phyloP scores from a whole-genome alignment of 2,888 invertebrate species.

The Cerceris ruficornis region DNA sequence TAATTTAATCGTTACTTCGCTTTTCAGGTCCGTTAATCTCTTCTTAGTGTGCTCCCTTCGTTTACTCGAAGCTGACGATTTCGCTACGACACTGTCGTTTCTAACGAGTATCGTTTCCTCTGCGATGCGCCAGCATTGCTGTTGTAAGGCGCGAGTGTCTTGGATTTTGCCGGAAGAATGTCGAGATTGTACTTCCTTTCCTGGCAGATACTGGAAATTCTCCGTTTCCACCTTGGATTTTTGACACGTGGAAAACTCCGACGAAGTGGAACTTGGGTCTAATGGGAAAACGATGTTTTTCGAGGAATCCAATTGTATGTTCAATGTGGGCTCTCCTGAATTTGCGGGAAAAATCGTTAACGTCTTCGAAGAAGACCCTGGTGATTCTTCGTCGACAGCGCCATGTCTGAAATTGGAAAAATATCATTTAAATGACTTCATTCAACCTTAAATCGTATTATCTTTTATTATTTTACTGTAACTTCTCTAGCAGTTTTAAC shows the following conservation, averaged over 20 bases:
- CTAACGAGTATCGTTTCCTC: neutral
- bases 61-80: neutral
- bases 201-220: constrained; percentile 1
- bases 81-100: neutral
- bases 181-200: neutral
- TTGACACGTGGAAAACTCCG: constrained; percentile 6
- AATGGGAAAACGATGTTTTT: constrained; percentile 38
- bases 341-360: constrained; percentile 36
- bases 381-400: constrained; percentile 82
- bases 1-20: constrained; percentile 19
- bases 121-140: neutral
- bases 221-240: constrained; percentile 5
- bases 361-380: constrained; percentile 64
- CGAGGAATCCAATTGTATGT: constrained; percentile 22
- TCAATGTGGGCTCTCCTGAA: constrained; percentile 18
- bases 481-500: too few species aligned
- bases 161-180: neutral
- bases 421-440: neutral
- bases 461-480: neutral
- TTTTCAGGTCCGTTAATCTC: neutral
- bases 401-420: constrained; percentile 78
- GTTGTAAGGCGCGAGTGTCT: neutral
- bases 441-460: neutral
- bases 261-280: constrained; percentile 8
- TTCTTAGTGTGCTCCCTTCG: neutral